Base-by-base conservation (phyloP, 2,888 invertebrate genomes). In the Conops quadrifasciatus region DNA sequence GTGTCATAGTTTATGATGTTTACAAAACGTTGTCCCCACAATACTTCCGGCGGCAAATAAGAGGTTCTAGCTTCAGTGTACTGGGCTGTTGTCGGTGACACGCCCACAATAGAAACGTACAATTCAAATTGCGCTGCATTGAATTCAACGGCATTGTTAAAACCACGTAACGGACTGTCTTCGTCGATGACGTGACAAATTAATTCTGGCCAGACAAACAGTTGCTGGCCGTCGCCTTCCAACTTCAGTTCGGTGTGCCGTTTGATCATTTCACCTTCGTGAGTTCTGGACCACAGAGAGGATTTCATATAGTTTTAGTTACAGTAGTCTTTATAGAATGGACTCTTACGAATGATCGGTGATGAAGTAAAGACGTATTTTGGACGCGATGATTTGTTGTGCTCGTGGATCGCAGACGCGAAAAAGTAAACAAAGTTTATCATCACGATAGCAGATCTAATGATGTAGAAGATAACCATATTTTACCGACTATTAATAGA, bases 161-260 rank as follows among this genome's bases (percentile, higher is more conserved):
- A 89, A 77, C 92, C 90, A 83, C 90, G 93, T 62, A 97, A 89
- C 0, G 96, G 96, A 79, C 94, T 94, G 28, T 85, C 83, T 13
- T 87, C 88, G 80, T 94, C 91, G 75, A 97, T 96, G 72, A 89
- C 89, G 83, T 97, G 96, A 15, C 93, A 92, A 13, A 96, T 90
- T 1, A 94, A 93, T 79, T 94, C 91, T 0, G 96, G 96, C 96
- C 96, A 97, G 58, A 94, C 89, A 79, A 95, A 92, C 49, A 89
- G 82, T 47, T 93, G 90, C 72, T 82, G 79, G 0, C 90, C 90
- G 65, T 90, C 88, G 73, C 90, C 89, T 81, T 89, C 89, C 74
- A 92, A 82, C 75, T 89, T 88, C 63, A 95, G 86, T 77, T 91
- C 90, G 77, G 90, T 90, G 78, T 94, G 92, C 80, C 91, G 91